A percentile compares a stretch with the other conserved stretches of the same genome.
Evolutionary conservation across 2,113 vertebrate species (phyloP).

Genomic region (Chlamydotis undulata): DNA sequence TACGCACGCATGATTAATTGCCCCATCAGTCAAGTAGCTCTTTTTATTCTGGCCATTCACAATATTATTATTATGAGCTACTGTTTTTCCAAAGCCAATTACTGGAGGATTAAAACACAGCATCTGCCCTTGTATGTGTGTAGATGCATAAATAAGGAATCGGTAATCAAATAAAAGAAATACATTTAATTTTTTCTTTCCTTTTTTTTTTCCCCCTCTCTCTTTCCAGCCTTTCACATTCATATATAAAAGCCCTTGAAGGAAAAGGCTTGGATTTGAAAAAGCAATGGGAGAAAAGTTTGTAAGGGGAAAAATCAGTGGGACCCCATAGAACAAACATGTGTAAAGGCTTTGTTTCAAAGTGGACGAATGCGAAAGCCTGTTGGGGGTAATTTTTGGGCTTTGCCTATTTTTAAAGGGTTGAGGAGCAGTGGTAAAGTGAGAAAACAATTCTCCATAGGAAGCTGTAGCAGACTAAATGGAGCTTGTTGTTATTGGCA

Average conservation of each 20-base stretch:
- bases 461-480: conserved; percentile 53
- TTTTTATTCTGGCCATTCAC: conserved; percentile 71
- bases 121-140: conserved; percentile 37
- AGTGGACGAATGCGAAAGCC: conserved; percentile 1
- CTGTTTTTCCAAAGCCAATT: conserved; percentile 77
- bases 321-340: conserved; percentile 33
- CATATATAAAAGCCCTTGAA: conserved; percentile 28
- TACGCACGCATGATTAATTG: conserved; percentile 76
- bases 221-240: conserved; percentile 1
- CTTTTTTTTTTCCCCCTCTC: not conserved
- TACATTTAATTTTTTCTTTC: not conserved
- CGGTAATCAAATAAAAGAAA: conserved; percentile 47
- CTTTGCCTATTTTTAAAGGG: conserved; percentile 27
- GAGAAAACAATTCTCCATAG: conserved; percentile 43
- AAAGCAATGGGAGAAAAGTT: conserved; percentile 57
- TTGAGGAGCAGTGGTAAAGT: conserved; percentile 49
- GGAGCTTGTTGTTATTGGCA: conserved; percentile 36
- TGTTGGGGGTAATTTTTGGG: conserved; percentile 25
- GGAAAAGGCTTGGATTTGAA: not conserved
- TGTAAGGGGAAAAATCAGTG: conserved; percentile 59
- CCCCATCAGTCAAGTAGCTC: conserved; percentile 76
- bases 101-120: conserved; percentile 71
- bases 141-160: conserved; percentile 59
- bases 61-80: conserved; percentile 80
- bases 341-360: conserved; percentile 52